Evolutionary conservation across 2,797 vertebrate species (phyloP).

Genomic region (Apodemus agrarius): DNA sequence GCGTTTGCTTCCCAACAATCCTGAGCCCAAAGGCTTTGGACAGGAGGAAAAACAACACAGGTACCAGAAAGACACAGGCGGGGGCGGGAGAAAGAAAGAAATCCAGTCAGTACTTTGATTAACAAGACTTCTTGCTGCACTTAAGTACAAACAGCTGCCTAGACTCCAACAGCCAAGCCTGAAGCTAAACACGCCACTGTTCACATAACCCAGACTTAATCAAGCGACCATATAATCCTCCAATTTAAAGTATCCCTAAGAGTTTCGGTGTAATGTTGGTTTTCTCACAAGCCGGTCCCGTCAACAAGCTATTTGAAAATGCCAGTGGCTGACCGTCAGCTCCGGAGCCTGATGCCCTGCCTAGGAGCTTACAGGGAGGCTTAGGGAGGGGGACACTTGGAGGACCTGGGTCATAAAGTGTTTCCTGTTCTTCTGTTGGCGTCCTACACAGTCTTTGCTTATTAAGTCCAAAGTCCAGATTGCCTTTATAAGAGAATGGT

Average conservation of each 20-base stretch:
- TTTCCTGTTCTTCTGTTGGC: conserved; percentile 69
- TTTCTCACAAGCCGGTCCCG: conserved; percentile 87
- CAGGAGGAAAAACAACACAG: conserved; percentile 88
- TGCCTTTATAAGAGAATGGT: neutral
- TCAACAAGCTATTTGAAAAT: conserved; percentile 86
- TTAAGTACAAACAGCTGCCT: conserved; percentile 91
- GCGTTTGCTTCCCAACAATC: conserved; percentile 80
- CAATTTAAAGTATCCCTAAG: conserved; percentile 89
- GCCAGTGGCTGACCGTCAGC: conserved; percentile 77
- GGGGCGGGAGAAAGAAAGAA: conserved; percentile 83
- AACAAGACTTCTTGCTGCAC: conserved; percentile 87
- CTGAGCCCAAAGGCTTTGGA: conserved; percentile 84
- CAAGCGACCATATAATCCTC: conserved; percentile 89
- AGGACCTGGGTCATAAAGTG: conserved; percentile 23
- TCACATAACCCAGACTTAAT: conserved; percentile 91
- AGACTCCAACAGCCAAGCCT: conserved; percentile 88
- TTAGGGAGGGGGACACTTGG: neutral
- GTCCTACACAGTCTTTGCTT: conserved; percentile 3
- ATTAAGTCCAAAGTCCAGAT: conserved; percentile 49
- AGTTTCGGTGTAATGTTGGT: conserved; percentile 87
- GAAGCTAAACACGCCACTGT: conserved; percentile 90
- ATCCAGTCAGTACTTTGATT: conserved; percentile 89
- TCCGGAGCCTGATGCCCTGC: conserved; percentile 9
- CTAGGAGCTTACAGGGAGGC: neutral
- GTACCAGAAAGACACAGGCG: conserved; percentile 81